Evolutionary conservation across 2,797 vertebrate species (phyloP).

Genomic region (Microctenopoma lineatum): DNA sequence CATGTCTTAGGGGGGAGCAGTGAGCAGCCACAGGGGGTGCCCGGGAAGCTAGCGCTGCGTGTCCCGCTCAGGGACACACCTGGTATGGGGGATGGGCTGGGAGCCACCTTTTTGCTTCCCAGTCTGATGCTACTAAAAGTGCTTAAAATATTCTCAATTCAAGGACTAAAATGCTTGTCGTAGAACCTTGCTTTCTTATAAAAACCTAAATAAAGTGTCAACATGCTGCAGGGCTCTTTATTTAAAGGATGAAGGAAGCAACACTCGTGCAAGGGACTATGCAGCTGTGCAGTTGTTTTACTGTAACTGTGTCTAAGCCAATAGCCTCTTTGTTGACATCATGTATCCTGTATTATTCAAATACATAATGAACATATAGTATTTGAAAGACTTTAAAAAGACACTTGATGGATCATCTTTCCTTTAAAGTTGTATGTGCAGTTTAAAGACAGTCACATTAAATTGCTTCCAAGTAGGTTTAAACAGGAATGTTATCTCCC

Average conservation of each 20-base stretch:
- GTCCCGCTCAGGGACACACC: too few species aligned
- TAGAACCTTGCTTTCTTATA: conserved; percentile 21
- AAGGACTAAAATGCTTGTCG: not conserved
- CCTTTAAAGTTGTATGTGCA: not conserved
- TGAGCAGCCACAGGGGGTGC: too few species aligned
- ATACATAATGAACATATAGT: too few species aligned
- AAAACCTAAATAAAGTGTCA: conserved; percentile 16
- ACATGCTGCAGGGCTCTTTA: conserved; percentile 31
- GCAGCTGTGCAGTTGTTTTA: not conserved
- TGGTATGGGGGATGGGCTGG: too few species aligned
- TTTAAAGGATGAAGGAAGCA: conserved; percentile 33
- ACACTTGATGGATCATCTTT: too few species aligned
- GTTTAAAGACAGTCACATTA: not conserved
- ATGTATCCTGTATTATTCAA: too few species aligned
- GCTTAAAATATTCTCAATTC: not conserved
- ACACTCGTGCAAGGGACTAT: conserved; percentile 24
- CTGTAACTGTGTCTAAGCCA: conserved; percentile 1
- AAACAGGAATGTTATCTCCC: not conserved
- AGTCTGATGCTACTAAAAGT: too few species aligned
- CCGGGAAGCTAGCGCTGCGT: too few species aligned
- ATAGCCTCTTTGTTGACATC: too few species aligned
- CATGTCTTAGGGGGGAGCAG: too few species aligned
- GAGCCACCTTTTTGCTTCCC: too few species aligned
- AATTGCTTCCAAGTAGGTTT: not conserved
- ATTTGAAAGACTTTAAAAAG: not conserved